Conservation (phyloP, 2,888 invertebrate species). For the Synanthedon formicaeformis region DNA sequence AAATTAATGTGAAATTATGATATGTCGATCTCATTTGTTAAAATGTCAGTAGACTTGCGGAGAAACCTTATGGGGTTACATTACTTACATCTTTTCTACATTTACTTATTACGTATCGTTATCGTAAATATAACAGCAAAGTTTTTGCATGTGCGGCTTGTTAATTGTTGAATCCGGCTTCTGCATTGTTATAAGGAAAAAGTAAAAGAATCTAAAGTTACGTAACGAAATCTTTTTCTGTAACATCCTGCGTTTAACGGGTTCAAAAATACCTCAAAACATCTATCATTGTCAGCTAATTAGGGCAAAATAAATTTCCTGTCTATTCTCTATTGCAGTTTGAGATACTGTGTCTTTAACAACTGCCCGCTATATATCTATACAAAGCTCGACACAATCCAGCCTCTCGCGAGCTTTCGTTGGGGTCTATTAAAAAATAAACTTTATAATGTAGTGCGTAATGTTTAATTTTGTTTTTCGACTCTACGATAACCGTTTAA, state of each 20-base stretch:
- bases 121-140: too few species aligned
- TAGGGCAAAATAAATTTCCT: constrained; percentile 5
- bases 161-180: too few species aligned
- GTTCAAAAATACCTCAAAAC: background rate
- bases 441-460: background rate
- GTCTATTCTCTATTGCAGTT: constrained; percentile 22
- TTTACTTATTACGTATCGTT: too few species aligned
- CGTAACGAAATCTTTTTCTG: background rate
- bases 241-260: background rate
- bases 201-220: background rate
- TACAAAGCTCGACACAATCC: background rate
- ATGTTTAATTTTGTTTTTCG: background rate
- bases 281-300: constrained; percentile 12
- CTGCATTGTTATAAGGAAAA: too few species aligned
- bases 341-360: constrained; percentile 41
- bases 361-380: constrained; percentile 38
- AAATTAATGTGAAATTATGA: too few species aligned
- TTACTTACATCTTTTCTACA: too few species aligned
- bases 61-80: too few species aligned
- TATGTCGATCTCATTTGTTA: too few species aligned
- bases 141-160: too few species aligned
- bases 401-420: background rate
- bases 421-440: background rate
- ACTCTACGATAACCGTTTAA: too few species aligned
- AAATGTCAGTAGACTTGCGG: too few species aligned